Evolutionary conservation across 2,888 invertebrate species (phyloP).

Genomic region (Cryptosula pallasiana): DNA sequence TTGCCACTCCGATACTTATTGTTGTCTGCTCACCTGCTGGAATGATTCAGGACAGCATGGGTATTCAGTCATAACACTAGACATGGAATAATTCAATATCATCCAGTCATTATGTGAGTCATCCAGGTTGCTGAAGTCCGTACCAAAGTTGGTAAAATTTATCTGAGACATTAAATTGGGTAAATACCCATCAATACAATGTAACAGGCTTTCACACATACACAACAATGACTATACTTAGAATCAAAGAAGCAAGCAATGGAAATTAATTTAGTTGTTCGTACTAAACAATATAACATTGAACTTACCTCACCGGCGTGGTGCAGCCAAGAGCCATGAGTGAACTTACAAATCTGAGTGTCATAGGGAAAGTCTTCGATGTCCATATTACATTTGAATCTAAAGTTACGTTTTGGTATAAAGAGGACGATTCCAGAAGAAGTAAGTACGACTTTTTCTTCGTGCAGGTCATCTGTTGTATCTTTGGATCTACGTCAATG

Average conservation of each 20-base stretch:
- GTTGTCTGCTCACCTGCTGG: too few relatives aligned
- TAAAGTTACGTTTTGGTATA: background rate
- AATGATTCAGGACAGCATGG: background rate
- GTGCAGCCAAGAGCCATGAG: conserved; percentile 15
- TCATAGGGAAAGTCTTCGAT: background rate
- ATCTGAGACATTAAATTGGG: too few relatives aligned
- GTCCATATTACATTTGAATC: background rate
- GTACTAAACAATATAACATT: too few relatives aligned
- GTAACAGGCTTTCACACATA: too few relatives aligned
- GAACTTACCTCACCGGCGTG: conserved; percentile 5
- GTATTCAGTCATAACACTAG: background rate
- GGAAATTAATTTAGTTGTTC: too few relatives aligned
- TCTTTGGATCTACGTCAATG: too few relatives aligned
- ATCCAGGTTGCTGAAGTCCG: background rate
- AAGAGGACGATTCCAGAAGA: background rate
- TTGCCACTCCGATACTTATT: too few relatives aligned
- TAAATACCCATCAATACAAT: too few relatives aligned
- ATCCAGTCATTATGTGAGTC: background rate
- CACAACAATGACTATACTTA: too few relatives aligned
- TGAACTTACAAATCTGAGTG: background rate
- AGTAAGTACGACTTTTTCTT: background rate
- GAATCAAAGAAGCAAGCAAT: too few relatives aligned
- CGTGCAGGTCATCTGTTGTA: too few relatives aligned
- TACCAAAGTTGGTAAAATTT: background rate
- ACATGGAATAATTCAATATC: background rate